Evolutionary conservation across 2,888 invertebrate genomes (phyloP).

Genomic region (Yponomeuta evonymella): DNA sequence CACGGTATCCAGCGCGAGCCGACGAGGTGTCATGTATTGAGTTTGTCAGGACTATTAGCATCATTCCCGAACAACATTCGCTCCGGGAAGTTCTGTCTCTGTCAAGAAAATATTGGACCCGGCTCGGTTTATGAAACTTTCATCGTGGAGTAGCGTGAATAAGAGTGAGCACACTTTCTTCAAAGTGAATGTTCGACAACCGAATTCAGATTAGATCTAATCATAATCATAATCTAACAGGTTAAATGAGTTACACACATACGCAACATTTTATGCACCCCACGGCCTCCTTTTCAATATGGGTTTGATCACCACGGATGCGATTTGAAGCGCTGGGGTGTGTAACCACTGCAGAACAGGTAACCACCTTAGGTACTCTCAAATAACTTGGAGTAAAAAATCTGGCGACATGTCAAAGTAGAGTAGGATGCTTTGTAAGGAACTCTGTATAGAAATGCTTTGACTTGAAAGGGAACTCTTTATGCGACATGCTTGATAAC

Average conservation of each 20-base stretch:
- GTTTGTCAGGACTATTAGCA: neutral
- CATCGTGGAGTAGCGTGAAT: neutral
- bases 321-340: too few species aligned
- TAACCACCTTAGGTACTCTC: too few species aligned
- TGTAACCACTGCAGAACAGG: too few species aligned
- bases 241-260: neutral
- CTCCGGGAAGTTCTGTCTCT: neutral
- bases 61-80: neutral
- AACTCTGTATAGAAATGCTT: neutral
- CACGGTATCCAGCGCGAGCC: neutral
- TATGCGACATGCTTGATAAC: neutral
- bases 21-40: neutral
- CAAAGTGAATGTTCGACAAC: neutral
- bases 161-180: neutral
- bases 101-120: neutral
- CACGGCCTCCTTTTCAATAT: too few species aligned
- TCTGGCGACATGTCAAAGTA: too few species aligned
- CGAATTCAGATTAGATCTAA: neutral
- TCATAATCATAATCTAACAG: too few species aligned
- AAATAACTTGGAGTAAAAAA: too few species aligned
- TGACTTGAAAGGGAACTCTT: neutral
- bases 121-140: neutral
- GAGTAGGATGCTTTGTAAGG: too few species aligned
- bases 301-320: too few species aligned
- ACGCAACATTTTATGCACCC: too few species aligned